Conservation (phyloP, 2,113 vertebrate species). For the Sapayoa aenigma region DNA sequence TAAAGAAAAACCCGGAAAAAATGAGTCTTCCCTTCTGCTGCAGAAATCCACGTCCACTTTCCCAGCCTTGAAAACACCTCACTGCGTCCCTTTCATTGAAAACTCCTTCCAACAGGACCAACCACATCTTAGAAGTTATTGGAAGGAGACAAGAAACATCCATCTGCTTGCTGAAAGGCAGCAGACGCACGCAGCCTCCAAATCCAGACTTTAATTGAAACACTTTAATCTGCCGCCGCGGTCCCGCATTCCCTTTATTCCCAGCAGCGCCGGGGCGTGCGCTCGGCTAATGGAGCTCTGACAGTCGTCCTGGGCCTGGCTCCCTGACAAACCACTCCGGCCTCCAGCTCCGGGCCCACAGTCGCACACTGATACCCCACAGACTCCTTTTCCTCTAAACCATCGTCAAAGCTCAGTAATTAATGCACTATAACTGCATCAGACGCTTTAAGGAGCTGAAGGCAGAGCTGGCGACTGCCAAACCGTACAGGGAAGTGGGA, state of each 20-base stretch:
- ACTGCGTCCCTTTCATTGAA: neutral
- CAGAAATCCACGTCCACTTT: neutral
- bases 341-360: neutral
- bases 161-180: slow-evolving; percentile 40
- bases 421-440: neutral
- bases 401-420: neutral
- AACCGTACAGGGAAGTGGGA: neutral
- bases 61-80: neutral
- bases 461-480: neutral
- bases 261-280: slow-evolving; percentile 8
- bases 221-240: neutral
- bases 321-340: slow-evolving; percentile 36
- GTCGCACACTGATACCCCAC: neutral
- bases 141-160: neutral
- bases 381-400: slow-evolving; percentile 20
- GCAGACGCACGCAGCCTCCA: neutral
- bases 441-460: neutral
- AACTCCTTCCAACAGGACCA: neutral
- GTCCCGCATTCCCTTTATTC: slow-evolving; percentile 10
- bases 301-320: slow-evolving; percentile 18
- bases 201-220: slow-evolving; percentile 23
- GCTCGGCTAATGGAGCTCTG: slow-evolving; percentile 3
- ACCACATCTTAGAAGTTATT: neutral
- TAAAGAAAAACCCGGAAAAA: neutral
- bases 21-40: neutral